Conservation (phyloP, 2,888 invertebrate genomes). For the Eristalis pertinax region DNA sequence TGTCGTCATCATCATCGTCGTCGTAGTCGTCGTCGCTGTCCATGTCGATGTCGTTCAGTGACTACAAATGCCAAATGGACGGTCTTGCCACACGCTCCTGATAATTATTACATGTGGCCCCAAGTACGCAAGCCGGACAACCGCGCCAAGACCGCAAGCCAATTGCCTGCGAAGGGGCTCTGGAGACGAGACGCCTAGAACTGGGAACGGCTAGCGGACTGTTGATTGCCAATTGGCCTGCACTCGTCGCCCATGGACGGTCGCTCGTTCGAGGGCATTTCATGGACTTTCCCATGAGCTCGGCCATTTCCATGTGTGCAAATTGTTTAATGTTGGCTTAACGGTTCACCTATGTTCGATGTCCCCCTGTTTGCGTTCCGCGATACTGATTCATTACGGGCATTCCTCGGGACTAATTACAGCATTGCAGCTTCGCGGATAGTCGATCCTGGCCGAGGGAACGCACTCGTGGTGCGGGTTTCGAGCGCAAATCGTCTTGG, state of each 20-base stretch:
- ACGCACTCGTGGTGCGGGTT: background rate
- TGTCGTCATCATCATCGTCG: slow-evolving; percentile 34
- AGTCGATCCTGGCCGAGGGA: background rate
- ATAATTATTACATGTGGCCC: slow-evolving; percentile 68
- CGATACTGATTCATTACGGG: slow-evolving; percentile 12
- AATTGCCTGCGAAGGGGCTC: background rate
- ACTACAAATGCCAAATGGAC: background rate
- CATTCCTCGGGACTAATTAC: slow-evolving; percentile 52
- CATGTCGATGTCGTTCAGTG: background rate
- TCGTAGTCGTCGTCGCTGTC: background rate
- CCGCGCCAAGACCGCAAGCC: background rate
- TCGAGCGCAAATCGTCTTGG: slow-evolving; percentile 15
- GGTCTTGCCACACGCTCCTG: slow-evolving; percentile 4
- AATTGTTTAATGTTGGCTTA: slow-evolving; percentile 59
- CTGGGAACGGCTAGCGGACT: background rate
- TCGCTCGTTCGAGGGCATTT: background rate
- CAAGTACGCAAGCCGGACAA: slow-evolving; percentile 50
- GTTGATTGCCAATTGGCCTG: background rate
- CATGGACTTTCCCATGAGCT: background rate
- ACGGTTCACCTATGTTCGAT: slow-evolving; percentile 43
- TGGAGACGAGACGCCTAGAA: background rate
- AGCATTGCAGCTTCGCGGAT: slow-evolving; percentile 1
- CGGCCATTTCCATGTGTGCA: background rate
- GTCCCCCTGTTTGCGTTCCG: background rate
- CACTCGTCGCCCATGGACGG: background rate